phyloP scores from a whole-genome alignment of 1,140 invertebrate species.

The Tigriopus japonicus region DNA sequence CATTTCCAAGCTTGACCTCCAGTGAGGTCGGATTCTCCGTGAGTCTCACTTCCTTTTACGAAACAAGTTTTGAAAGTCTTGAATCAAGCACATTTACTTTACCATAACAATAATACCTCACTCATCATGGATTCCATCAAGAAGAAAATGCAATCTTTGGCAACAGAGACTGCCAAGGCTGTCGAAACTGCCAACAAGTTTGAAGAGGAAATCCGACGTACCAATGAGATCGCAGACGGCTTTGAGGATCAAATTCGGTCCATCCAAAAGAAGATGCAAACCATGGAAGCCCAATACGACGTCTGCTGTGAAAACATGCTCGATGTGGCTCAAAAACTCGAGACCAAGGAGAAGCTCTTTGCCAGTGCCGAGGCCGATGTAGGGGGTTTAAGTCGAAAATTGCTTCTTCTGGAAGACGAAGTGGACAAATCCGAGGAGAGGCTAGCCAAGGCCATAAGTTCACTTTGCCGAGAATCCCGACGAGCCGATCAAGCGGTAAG shows the following conservation, averaged over 20 bases:
- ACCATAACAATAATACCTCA: no score
- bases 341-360: slow-evolving; percentile 1
- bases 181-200: not conserved
- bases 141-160: slow-evolving; percentile 2
- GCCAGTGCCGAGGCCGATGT: slow-evolving; percentile 1
- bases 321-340: not conserved
- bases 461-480: not conserved
- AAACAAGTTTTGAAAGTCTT: no score
- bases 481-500: not conserved
- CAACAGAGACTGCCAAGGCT: not conserved
- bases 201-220: not conserved
- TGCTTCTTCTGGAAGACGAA: not conserved
- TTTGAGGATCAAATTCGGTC: not conserved
- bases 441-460: slow-evolving; percentile 2
- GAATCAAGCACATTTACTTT: no score
- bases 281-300: slow-evolving; percentile 4
- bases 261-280: slow-evolving; percentile 7
- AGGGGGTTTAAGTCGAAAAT: not conserved
- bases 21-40: no score
- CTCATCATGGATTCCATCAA: slow-evolving; percentile 1
- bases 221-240: not conserved
- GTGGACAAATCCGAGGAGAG: slow-evolving; percentile 2
- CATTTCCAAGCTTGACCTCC: no score
- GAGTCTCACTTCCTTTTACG: no score
- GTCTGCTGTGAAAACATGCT: not conserved